Conservation (phyloP, 2,113 vertebrate species). For the Rallus limicola region DNA sequence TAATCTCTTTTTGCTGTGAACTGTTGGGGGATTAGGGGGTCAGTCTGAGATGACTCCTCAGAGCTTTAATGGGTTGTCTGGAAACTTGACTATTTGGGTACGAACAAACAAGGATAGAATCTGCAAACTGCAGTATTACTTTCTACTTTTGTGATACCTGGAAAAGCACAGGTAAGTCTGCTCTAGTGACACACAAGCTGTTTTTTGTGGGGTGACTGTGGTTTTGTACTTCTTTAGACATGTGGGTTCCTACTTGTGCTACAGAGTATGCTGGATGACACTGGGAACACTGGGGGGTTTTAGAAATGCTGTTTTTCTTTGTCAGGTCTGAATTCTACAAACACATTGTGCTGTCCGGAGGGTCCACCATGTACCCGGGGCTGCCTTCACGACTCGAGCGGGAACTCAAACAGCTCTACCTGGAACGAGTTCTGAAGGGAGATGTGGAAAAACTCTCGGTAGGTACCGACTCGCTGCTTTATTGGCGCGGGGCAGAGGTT, state of each 20-base stretch:
- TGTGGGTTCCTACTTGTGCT: background rate
- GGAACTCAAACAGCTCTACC: constrained; percentile 97
- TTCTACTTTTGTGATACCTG: background rate
- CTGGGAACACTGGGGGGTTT: background rate
- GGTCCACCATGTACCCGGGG: constrained; percentile 98
- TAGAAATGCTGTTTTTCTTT: too few relatives aligned
- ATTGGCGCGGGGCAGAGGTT: background rate
- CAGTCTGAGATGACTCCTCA: background rate
- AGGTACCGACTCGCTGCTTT: constrained; percentile 49
- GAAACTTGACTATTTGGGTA: background rate
- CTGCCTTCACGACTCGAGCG: constrained; percentile 94
- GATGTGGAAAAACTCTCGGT: constrained; percentile 99
- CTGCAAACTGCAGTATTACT: background rate
- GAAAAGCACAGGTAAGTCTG: background rate
- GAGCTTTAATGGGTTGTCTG: background rate
- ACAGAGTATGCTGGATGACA: fast-evolving
- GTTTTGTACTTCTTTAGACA: background rate
- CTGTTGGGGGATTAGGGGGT: background rate
- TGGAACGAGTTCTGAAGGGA: constrained; percentile 96
- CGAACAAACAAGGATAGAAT: background rate
- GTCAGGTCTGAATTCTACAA: constrained; percentile 96
- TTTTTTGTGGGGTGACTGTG: fast-evolving
- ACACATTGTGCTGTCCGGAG: constrained; percentile 97
- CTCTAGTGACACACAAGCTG: background rate
- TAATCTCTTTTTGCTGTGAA: background rate